Evolutionary conservation across 1,140 invertebrate species (phyloP), one percentile per base, ranked within the genome.

Genomic region (Paraescarpia echinospica): DNA sequence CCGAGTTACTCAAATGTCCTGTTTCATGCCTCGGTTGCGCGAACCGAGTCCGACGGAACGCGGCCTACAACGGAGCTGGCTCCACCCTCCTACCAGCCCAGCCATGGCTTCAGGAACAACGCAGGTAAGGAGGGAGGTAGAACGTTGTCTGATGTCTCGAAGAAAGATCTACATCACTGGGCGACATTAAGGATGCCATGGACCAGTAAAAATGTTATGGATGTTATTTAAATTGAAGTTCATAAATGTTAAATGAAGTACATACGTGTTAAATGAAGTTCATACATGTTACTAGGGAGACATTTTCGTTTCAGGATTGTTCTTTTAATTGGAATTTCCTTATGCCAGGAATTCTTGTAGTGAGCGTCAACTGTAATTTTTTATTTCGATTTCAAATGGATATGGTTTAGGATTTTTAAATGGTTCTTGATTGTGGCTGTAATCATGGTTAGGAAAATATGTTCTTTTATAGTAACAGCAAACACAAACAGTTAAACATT

Each of bases 11-110:
- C 34, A 48, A 93, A 94, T 8, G 91, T 94, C 27, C 35, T 35
- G 33, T 91, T 94, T 34, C 94, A 95, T 34, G 94, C 95, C 33
- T 94, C 95, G 1, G 94, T 96, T 1, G 93, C 95, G 1, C 94
- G 93, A 31, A 94, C 95, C 34, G 92, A 93, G 0, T 96, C 96
- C 0, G 96, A 97, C 93, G 95, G 97, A 34, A 95, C 96, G 51
- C 96, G 97, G 93, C 96, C 97, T 1, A 96, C 97, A 35, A 97
- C 97, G 27, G 95, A 95, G 6, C 93, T 96, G 34, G 96, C 96
- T 1, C 95, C 96, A 18, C 91, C 91, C 22, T 14, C 33, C 34
- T 91, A 91, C 91, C n/a, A 91, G 33, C 33, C 14, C n/a, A n/a
- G n/a, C 33, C 89, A 90, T 90, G 89, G 35, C 33, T 90, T 90